Evolutionary conservation across 2,888 invertebrate genomes (phyloP).

Genomic region (Dryobota labecula): DNA sequence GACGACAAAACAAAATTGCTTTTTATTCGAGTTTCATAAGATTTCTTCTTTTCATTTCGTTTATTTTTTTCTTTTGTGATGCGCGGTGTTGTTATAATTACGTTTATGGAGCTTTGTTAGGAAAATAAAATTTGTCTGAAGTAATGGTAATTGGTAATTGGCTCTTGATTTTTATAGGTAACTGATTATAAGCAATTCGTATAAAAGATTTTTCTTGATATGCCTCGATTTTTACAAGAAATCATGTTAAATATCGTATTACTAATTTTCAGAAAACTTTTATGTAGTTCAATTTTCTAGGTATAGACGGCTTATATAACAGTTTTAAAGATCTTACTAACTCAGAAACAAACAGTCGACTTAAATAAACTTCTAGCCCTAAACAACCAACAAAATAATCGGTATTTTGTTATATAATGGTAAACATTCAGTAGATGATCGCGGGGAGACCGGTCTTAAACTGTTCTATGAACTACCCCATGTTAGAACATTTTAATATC

Average conservation of each 20-base stretch:
- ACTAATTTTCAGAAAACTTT: background rate
- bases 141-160: slow-evolving; percentile 14
- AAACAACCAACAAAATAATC: too few species aligned
- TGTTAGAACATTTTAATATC: slow-evolving; percentile 41
- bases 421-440: too few species aligned
- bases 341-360: background rate
- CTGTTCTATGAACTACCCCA: slow-evolving; percentile 35
- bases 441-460: too few species aligned
- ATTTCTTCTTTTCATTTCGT: slow-evolving; percentile 43
- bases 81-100: slow-evolving; percentile 41
- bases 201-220: background rate
- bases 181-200: background rate
- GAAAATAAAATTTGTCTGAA: slow-evolving; percentile 31
- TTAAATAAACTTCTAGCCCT: slow-evolving; percentile 14
- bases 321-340: background rate
- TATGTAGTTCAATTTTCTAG: background rate
- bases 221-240: background rate
- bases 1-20: slow-evolving; percentile 46
- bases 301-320: background rate
- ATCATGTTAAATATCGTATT: background rate
- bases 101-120: slow-evolving; percentile 28
- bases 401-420: too few species aligned
- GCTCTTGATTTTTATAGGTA: background rate
- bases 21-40: slow-evolving; percentile 48
- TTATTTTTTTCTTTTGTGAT: slow-evolving; percentile 20